Evolutionary conservation across 2,888 invertebrate genomes (phyloP).

Genomic region (Polymixis flavicincta): DNA sequence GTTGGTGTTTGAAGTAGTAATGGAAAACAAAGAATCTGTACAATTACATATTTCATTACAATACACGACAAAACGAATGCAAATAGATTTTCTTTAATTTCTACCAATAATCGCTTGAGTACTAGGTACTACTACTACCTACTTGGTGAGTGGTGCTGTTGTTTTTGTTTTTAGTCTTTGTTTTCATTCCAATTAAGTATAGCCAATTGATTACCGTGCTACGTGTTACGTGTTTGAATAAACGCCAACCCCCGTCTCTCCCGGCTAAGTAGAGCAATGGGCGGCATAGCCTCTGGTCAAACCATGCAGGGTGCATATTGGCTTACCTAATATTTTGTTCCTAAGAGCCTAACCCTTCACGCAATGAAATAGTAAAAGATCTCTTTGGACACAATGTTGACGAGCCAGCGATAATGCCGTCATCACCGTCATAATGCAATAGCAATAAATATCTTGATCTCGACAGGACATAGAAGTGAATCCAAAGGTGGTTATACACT

Average conservation of each 20-base stretch:
- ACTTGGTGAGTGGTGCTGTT: no score
- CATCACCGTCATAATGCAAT: not conserved
- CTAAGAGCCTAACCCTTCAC: no score
- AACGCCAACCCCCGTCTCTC: not conserved
- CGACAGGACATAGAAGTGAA: not conserved
- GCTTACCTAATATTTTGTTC: not conserved
- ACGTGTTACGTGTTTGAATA: not conserved
- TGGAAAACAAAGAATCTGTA: constrained; percentile 40
- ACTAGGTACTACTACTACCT: no score
- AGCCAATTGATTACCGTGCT: not conserved
- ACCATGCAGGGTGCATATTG: not conserved
- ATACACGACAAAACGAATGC: not conserved
- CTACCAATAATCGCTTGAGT: constrained; percentile 1
- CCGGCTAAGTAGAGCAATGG: not conserved
- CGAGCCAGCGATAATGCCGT: not conserved
- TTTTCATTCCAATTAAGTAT: not conserved
- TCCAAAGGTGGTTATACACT: not conserved
- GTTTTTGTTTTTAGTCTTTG: no score
- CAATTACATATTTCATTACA: constrained; percentile 31
- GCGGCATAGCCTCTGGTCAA: not conserved
- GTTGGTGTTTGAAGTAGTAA: constrained; percentile 27
- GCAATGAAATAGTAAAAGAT: not conserved
- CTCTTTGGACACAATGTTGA: not conserved
- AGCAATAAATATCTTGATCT: not conserved
- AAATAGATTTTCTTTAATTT: constrained; percentile 30